Conservation (phyloP, 2,888 invertebrate species). For the Sinotaia quadrata region DNA sequence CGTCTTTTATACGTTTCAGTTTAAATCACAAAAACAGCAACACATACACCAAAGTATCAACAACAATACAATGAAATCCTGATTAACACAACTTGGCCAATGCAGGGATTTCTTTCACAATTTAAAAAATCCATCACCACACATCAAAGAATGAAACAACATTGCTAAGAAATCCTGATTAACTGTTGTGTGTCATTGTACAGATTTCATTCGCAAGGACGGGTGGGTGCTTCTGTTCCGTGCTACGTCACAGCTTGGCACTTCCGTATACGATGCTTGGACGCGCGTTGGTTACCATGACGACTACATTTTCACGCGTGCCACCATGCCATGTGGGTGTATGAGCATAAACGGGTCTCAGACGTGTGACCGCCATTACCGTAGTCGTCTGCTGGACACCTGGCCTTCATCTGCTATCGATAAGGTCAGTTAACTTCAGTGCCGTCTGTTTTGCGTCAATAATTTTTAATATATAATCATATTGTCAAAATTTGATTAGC, state of each 20-base stretch:
- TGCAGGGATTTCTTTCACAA: too few species aligned
- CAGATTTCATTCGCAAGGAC: not conserved
- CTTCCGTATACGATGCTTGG: not conserved
- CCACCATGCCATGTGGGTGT: constrained; percentile 1
- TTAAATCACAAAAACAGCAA: too few species aligned
- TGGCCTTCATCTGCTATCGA: not conserved
- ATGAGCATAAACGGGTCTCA: not conserved
- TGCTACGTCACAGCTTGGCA: not conserved
- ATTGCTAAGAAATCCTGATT: too few species aligned
- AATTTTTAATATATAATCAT: too few species aligned
- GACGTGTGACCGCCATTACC: constrained; percentile 8
- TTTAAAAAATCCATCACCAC: too few species aligned
- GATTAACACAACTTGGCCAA: too few species aligned
- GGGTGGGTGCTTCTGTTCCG: not conserved
- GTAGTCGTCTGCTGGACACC: not conserved
- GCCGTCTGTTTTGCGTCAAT: too few species aligned
- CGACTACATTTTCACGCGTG: not conserved
- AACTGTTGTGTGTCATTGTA: not conserved
- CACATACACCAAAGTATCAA: too few species aligned
- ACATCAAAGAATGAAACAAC: too few species aligned
- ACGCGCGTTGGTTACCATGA: not conserved
- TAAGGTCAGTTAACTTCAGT: not conserved
- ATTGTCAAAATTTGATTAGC: too few species aligned
- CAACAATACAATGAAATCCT: too few species aligned
- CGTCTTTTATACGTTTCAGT: too few species aligned